Base-by-base conservation (phyloP, 2,113 vertebrate species). In the Eulacestoma nigropectus region DNA sequence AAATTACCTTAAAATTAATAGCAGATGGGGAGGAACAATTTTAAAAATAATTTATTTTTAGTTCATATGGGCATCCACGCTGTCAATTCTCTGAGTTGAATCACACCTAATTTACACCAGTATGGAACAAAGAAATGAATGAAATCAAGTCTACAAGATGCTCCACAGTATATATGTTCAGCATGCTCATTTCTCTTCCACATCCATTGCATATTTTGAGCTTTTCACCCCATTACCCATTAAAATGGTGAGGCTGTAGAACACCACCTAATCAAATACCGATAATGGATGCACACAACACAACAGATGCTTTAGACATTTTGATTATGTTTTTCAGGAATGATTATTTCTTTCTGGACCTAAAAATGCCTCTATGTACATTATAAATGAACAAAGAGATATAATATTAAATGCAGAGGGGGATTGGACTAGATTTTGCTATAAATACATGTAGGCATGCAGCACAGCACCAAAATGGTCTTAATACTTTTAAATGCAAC, bases 1-100 rank as follows among this genome's bases (percentile, higher is more conserved):
- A n/a, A n/a, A 21, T 59, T 74, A 53, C 69, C 32, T 69, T 80
- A 42, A 83, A 88, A 73, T 46, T 42, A 87, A 44, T 27, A 19
- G 8, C 27, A 77, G 26, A 46, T n/a, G 21, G 0, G 3, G 9
- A 33, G 23, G 8, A 41, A 25, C 0, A 0, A 1, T 19, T 44
- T 10, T 13, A 13, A 5, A 6, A 5, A 50, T n/a, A 64, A 8
- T 1, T 9, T 30, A 35, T 77, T 91, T 78, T 22, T 20, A 18
- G 76, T 77, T 92, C 4, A 18, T 46, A 8, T 74, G 16, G 76
- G 3, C 22, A n/a, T 68, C 21, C 7, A 62, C 3, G 6, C 6
- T 69, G 4, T 67, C 42, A 46, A 29, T 86, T 73, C 7, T 75
- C 25, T 39, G n/a, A 80, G 25, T 25, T 2, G 10, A 64, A 41